Percentiles rank a stretch among this genome's conserved stretches.
These are phyloP conservation scores for Diorhabda sublineata DNA, from an alignment of 1,140 invertebrate species.

Conservation along the genomic window DNA sequence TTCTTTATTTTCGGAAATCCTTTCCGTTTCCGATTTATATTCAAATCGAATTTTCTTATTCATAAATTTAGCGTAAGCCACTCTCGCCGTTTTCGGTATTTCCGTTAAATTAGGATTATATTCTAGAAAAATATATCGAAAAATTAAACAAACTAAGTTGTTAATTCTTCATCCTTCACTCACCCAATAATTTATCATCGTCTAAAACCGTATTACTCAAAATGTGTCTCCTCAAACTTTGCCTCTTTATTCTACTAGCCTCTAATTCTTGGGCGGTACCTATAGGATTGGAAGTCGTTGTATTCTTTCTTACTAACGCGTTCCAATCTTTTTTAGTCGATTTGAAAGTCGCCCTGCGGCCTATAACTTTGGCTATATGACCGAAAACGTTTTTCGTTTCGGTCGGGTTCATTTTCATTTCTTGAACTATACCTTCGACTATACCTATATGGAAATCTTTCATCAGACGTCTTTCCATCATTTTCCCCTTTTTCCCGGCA, in stretches of 20 bases:
- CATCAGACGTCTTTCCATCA: constrained; percentile 78
- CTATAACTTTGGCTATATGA: constrained; percentile 72
- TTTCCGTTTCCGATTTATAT: constrained; percentile 41
- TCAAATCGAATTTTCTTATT: constrained; percentile 61
- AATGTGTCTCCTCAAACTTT: constrained; percentile 58
- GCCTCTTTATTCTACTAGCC: constrained; percentile 55
- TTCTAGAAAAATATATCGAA: constrained; percentile 49
- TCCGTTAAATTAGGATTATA: constrained; percentile 75
- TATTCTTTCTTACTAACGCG: constrained; percentile 68
- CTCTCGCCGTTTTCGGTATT: constrained; percentile 67
- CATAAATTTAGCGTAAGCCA: constrained; percentile 85
- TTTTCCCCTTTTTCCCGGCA: constrained; percentile 61
- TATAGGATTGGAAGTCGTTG: constrained; percentile 67
- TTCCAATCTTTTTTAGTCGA: constrained; percentile 80
- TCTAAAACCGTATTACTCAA: constrained; percentile 52
- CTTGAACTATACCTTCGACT: constrained; percentile 53
- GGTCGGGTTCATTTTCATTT: constrained; percentile 51
- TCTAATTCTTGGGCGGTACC: constrained; percentile 66
- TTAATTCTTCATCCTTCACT: constrained; percentile 10
- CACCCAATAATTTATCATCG: constrained; percentile 63
- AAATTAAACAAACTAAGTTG: background rate
- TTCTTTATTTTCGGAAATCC: constrained; percentile 5
- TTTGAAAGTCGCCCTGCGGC: constrained; percentile 56
- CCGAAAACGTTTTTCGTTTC: constrained; percentile 71
- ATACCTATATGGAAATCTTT: constrained; percentile 81